Percentiles rank a stretch among this genome's conserved stretches.
Evolutionary conservation across 2,888 invertebrate species (phyloP).

Genomic region (Drosophila peninsularis): DNA sequence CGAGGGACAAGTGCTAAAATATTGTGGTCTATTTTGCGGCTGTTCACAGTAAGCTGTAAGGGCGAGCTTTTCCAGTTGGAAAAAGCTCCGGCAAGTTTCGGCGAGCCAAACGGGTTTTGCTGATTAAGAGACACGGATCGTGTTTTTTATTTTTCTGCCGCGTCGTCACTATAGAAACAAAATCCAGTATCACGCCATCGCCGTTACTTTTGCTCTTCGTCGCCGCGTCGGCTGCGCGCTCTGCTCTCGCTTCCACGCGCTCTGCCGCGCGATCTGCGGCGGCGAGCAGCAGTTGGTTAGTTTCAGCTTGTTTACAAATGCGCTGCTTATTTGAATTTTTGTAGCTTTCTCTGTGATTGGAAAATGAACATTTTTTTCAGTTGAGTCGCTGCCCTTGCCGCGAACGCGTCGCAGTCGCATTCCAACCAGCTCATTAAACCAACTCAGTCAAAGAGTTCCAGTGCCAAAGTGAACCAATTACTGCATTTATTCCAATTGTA

Average conservation of each 20-base stretch:
- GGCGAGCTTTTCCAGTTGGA: constrained; percentile 71
- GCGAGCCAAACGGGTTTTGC: constrained; percentile 59
- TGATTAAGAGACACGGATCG: constrained; percentile 45
- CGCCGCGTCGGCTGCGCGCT: constrained; percentile 11
- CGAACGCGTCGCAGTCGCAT: constrained; percentile 55
- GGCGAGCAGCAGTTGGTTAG: constrained; percentile 22
- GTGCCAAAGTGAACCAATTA: constrained; percentile 8
- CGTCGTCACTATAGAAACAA: constrained; percentile 33
- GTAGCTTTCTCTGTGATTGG: constrained; percentile 72
- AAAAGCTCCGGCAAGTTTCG: constrained; percentile 41
- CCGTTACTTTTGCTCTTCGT: constrained; percentile 64
- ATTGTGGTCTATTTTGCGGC: constrained; percentile 48
- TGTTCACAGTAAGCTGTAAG: constrained; percentile 1
- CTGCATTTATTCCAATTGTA: constrained; percentile 35
- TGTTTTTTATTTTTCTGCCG: constrained; percentile 30
- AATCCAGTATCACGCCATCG: constrained; percentile 64
- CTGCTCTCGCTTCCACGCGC: constrained; percentile 12
- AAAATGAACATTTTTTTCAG: constrained; percentile 70
- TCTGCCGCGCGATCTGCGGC: constrained; percentile 31
- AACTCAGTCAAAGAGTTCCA: constrained; percentile 14
- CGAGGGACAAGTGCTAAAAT: background rate
- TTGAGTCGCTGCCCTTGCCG: constrained; percentile 67
- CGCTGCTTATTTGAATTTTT: constrained; percentile 48
- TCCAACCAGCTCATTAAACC: constrained; percentile 34
- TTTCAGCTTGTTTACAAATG: constrained; percentile 65